Base-by-base conservation (phyloP, 2,797 vertebrate species). In the Chaetodon trifasciatus region DNA sequence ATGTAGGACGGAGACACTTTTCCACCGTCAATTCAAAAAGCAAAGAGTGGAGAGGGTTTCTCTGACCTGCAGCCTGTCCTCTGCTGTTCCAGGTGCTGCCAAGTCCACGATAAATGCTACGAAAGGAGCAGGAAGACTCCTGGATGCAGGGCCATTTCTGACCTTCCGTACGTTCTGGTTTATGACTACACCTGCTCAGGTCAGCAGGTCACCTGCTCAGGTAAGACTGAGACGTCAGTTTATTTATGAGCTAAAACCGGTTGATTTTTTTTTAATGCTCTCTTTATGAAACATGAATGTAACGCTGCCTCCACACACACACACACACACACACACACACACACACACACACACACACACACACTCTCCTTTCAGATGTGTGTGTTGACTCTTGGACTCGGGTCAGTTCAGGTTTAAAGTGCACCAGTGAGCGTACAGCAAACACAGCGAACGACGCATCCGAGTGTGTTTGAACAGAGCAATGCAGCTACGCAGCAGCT, bases 181-280 rank as follows among this genome's bases (percentile, higher is more conserved):
- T 95, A 93, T 24, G 79, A 91, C 19, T 87, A 52, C 85, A 90
- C 85, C 79, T 95, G 95, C 76, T 77, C 86, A 16, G 70, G 83
- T 6, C 11, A 80, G 19, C 40, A 92, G 32, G 77, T 73, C 24
- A 55, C 95, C 87, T 98, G 97, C 79, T 91, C 96, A 86, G 97
- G 97, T 66, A 95, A 97, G 90, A 90, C 81, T 8, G 10, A 10
- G 8, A 37, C 32, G 28, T 28, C 28, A 3, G 1, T 28, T 1
- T 44, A 44, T 8, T 8, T 44, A 8, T 44, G 42, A 44, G 42
- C 2, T 8, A 13, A 13, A 44, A 13, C 8, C 1, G 42, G 42
- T 28, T 28, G 28, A 28, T 28, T 28, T 28, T 28, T 28, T 1
- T 28, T 28, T 28, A 28, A 28, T 3, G 28, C 28, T n/a, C n/a